phyloP scores from a whole-genome alignment of 2,113 vertebrate species.

The Dicentrarchus labrax region DNA sequence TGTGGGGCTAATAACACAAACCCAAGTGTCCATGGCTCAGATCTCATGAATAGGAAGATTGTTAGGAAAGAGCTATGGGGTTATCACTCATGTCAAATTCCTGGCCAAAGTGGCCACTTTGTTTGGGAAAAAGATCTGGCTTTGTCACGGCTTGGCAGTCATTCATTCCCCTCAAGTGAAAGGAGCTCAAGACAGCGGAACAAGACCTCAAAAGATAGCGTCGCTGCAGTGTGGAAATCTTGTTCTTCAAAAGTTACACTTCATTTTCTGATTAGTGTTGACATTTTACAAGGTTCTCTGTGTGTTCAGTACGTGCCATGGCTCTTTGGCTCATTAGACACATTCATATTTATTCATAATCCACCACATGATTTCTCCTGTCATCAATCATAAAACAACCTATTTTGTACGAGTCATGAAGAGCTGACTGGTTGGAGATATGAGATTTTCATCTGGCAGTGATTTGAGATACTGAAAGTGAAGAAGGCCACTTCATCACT shows the following conservation, averaged over 20 bases:
- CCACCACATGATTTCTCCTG: slow-evolving; percentile 6
- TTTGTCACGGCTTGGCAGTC: slow-evolving; percentile 70
- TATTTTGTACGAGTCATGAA: neutral
- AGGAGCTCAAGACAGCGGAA: slow-evolving; percentile 63
- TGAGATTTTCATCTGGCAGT: slow-evolving; percentile 56
- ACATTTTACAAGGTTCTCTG: neutral
- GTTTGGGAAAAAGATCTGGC: slow-evolving; percentile 79
- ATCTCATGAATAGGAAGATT: slow-evolving; percentile 68
- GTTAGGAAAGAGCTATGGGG: slow-evolving; percentile 60
- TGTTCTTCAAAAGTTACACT: slow-evolving; percentile 3
- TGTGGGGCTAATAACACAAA: slow-evolving; percentile 71
- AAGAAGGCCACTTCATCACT: slow-evolving; percentile 74
- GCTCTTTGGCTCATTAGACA: neutral
- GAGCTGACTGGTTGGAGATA: slow-evolving; percentile 25
- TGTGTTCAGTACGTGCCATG: neutral
- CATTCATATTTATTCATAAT: neutral
- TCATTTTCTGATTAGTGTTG: neutral
- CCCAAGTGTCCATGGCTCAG: slow-evolving; percentile 72
- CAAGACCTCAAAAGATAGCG: slow-evolving; percentile 18
- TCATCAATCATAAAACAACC: slow-evolving; percentile 31
- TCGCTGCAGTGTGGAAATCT: slow-evolving; percentile 5
- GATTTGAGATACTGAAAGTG: slow-evolving; percentile 69
- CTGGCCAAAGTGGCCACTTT: slow-evolving; percentile 80
- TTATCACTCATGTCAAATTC: slow-evolving; percentile 82
- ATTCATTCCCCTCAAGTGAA: slow-evolving; percentile 67